Evolutionary conservation across 1,140 invertebrate species (phyloP), one percentile per base, ranked within the genome.

Genomic region (Steinernema feltiae): DNA sequence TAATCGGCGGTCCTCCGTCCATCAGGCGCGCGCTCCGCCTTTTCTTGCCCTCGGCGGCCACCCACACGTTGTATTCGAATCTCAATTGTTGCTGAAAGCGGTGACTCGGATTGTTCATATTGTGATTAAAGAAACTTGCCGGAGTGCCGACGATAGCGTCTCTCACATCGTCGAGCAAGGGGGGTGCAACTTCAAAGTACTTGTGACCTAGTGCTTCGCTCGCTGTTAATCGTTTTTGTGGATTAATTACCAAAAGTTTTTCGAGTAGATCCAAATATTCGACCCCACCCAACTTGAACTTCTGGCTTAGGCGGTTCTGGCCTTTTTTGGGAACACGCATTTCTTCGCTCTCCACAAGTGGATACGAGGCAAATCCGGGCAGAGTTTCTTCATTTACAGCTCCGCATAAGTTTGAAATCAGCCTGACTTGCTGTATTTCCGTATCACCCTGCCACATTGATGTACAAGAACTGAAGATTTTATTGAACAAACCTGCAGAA

Each of bases 221-320:
- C n/a, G 95, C 95, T 0, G 94, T 96, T 0, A 93, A 94, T 80
- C 95, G 3, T n/a, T 69, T 69, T 3, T 69, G 3, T 0, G 95
- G 95, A 88, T 98, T 94, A 83, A 97, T 98, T 92, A 97, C 96
- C 83, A 98, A 96, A 1, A 98, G 88, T 82, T 94, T 94, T 87
- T 97, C 97, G 0, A 98, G 88, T 0, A 98, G 89, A 30, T 93
- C 87, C 7, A 41, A 7, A 18, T 41, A 41, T 7, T 41, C 35
- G 7, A 7, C 18, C 17, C 93, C 93, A n/a, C 98, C 87, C 91
- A 92, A 94, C 0, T 93, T 92, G 87, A 98, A 98, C 82, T 91
- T 91, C 81, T 94, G 92, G 87, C 95, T 94, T 12, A 98, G 88
- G n/a, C n/a, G n/a, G 88, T 97, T 97, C 85, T 98, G 98, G 85